phyloP scores from a whole-genome alignment of 2,888 invertebrate species.

The Polymixis flavicincta region DNA sequence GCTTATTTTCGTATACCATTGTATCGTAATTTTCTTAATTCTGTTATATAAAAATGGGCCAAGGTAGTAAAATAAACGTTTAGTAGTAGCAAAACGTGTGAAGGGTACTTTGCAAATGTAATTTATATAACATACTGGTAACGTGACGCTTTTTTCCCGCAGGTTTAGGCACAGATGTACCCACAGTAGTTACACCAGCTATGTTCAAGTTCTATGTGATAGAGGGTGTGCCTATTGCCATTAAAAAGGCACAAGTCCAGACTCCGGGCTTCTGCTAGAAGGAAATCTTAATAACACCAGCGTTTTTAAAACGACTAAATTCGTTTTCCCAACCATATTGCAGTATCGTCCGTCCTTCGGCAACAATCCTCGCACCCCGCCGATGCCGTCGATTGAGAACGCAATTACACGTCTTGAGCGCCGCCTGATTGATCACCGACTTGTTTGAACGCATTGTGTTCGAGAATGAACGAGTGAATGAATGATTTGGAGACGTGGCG shows the following conservation, averaged over 20 bases:
- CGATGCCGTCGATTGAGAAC: slow-evolving; percentile 38
- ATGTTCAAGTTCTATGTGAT: neutral
- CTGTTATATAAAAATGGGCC: no score
- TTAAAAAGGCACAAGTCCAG: neutral
- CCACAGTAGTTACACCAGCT: neutral
- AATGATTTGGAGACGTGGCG: neutral
- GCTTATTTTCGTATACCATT: no score
- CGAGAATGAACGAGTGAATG: slow-evolving; percentile 14
- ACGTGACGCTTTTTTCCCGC: no score
- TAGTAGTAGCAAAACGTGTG: no score
- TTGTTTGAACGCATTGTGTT: slow-evolving; percentile 40
- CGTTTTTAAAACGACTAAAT: neutral
- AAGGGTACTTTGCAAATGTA: no score
- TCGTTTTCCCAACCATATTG: neutral
- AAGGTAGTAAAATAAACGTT: no score
- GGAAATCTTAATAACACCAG: neutral
- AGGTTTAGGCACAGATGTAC: neutral
- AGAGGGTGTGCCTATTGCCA: no score
- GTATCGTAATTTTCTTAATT: no score
- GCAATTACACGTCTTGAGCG: slow-evolving; percentile 51
- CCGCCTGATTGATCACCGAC: slow-evolving; percentile 50
- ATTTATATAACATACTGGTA: no score
- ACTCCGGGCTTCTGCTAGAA: neutral
- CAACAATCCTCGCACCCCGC: neutral
- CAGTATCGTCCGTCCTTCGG: neutral